Conservation (phyloP, 2,888 invertebrate genomes). For the Troides oblongomaculatus region DNA sequence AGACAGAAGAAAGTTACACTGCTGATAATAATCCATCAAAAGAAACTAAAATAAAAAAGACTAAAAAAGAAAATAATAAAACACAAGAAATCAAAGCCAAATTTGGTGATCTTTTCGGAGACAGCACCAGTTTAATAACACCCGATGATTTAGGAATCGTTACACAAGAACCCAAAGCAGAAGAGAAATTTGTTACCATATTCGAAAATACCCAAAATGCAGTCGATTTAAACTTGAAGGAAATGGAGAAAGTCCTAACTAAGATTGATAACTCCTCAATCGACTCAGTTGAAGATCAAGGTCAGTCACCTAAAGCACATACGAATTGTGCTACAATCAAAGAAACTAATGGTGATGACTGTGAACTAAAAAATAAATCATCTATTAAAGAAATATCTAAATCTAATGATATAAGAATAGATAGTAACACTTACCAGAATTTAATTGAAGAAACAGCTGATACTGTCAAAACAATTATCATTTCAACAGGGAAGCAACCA, state of each 20-base stretch:
- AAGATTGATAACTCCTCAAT: background rate
- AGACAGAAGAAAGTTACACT: conserved; percentile 35
- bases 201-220: conserved; percentile 65
- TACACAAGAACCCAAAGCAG: conserved; percentile 31
- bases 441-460: conserved; percentile 34
- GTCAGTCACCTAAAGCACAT: background rate
- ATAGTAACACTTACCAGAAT: conserved; percentile 23
- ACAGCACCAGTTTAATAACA: conserved; percentile 66
- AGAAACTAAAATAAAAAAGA: conserved; percentile 35
- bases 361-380: conserved; percentile 16
- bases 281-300: background rate
- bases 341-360: conserved; percentile 9
- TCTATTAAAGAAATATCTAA: background rate
- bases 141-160: conserved; percentile 66
- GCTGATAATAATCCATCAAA: conserved; percentile 37
- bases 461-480: conserved; percentile 56
- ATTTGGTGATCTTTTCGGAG: conserved; percentile 67
- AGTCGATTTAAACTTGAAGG: conserved; percentile 43
- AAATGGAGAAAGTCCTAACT: conserved; percentile 28
- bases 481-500: conserved; percentile 57
- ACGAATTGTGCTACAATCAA: background rate
- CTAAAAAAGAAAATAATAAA: conserved; percentile 34
- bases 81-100: conserved; percentile 41
- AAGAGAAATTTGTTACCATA: conserved; percentile 45
- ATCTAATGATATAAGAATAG: conserved; percentile 5